Evolutionary conservation across 2,888 invertebrate species (phyloP).

Genomic region (Eupelmus urozonus): DNA sequence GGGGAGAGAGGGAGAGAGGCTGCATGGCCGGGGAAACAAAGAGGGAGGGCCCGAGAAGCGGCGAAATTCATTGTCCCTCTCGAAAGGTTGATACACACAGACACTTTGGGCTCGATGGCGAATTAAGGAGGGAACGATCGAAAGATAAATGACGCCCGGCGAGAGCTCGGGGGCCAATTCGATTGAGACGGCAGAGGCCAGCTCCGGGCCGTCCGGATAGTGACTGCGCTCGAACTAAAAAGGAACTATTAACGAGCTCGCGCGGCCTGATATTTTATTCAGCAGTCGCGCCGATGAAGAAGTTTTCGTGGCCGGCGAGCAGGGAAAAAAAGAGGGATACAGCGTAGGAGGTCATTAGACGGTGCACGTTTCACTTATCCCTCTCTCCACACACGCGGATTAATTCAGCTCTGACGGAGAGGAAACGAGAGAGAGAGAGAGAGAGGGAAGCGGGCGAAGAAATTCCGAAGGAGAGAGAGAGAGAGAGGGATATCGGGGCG

Average conservation of each 20-base stretch:
- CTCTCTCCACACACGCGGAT: constrained; percentile 13
- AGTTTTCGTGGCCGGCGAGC: background rate
- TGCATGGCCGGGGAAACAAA: background rate
- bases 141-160: background rate
- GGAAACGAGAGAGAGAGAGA: constrained; percentile 1
- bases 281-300: background rate
- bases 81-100: constrained; percentile 9
- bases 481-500: background rate
- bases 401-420: constrained; percentile 38
- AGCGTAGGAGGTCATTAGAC: constrained; percentile 43
- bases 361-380: constrained; percentile 43
- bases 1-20: constrained; percentile 1
- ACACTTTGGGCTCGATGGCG: background rate
- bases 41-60: no score
- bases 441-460: background rate
- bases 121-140: background rate
- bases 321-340: background rate
- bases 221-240: no score
- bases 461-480: constrained; percentile 29
- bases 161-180: background rate
- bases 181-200: no score
- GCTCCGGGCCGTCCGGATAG: no score
- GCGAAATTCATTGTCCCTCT: background rate
- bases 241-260: constrained; percentile 39
- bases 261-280: constrained; percentile 51